Evolutionary conservation across 2,888 invertebrate species (phyloP).

Genomic region (Plagodis dolabraria): DNA sequence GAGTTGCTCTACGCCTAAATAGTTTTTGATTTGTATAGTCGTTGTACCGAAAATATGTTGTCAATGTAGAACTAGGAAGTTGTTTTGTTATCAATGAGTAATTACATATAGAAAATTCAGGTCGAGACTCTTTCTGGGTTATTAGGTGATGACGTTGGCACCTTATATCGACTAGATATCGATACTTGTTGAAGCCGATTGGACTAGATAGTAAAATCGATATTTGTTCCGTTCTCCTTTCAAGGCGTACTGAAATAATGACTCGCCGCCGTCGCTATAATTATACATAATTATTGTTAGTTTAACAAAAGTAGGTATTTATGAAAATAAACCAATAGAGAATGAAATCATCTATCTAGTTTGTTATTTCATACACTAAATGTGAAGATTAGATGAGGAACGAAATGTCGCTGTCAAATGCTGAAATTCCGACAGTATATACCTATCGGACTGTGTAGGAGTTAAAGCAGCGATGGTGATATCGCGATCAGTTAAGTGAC

Average conservation of each 20-base stretch:
- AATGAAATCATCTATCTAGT: too few species aligned
- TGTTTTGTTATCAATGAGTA: constrained; percentile 37
- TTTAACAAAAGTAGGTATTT: too few species aligned
- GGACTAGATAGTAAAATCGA: constrained; percentile 13
- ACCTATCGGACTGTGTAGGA: too few species aligned
- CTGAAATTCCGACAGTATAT: too few species aligned
- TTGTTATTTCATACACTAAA: too few species aligned
- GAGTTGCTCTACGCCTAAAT: too few species aligned
- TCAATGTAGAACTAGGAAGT: constrained; percentile 12
- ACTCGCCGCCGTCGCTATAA: not conserved
- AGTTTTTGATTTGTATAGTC: not conserved
- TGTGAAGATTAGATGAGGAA: too few species aligned
- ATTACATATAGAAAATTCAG: constrained; percentile 39
- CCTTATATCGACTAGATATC: constrained; percentile 23
- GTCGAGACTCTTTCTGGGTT: constrained; percentile 40
- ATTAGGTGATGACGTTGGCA: constrained; percentile 32
- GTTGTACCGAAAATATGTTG: not conserved
- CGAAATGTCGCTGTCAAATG: too few species aligned
- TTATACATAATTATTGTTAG: too few species aligned
- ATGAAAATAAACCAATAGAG: too few species aligned
- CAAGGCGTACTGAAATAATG: constrained; percentile 17
- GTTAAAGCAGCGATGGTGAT: too few species aligned
- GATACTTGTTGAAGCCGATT: constrained; percentile 17
- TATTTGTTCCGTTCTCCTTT: constrained; percentile 46
- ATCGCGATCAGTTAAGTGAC: too few species aligned